Evolutionary conservation across 2,113 vertebrate species (phyloP).

Genomic region (Corythaeola cristata): DNA sequence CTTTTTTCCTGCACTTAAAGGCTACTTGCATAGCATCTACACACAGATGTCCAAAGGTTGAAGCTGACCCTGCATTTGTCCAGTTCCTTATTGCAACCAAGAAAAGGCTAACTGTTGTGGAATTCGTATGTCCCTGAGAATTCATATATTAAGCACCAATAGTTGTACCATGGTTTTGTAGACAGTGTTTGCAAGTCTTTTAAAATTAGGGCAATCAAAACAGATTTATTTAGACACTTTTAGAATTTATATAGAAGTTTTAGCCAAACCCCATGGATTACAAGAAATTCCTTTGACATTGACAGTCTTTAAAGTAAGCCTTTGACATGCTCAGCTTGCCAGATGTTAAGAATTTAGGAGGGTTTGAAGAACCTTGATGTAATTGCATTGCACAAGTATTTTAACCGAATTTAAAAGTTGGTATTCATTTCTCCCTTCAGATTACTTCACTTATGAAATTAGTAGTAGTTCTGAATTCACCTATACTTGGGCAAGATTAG

Average conservation of each 20-base stretch:
- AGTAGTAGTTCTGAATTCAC: neutral
- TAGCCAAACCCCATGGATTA: neutral
- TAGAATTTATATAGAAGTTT: neutral
- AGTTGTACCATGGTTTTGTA: neutral
- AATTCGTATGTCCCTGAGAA: neutral
- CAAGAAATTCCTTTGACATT: neutral
- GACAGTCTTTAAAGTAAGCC: neutral
- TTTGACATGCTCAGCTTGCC: neutral
- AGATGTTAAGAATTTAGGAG: neutral
- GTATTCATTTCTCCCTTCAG: neutral
- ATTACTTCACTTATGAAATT: neutral
- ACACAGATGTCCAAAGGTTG: neutral
- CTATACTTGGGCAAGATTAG: neutral
- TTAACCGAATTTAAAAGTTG: neutral
- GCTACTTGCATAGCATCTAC: neutral
- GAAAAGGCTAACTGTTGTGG: neutral
- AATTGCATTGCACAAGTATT: neutral
- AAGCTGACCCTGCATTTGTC: neutral
- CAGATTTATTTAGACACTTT: neutral
- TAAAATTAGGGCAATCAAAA: neutral
- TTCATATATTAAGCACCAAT: neutral
- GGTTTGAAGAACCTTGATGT: neutral
- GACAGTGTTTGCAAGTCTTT: neutral
- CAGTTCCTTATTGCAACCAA: neutral
- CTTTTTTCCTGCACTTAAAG: neutral